Evolutionary conservation across 2,888 invertebrate genomes (phyloP), one percentile per base, ranked within the genome.

Genomic region (Parnassius mnemosyne): DNA sequence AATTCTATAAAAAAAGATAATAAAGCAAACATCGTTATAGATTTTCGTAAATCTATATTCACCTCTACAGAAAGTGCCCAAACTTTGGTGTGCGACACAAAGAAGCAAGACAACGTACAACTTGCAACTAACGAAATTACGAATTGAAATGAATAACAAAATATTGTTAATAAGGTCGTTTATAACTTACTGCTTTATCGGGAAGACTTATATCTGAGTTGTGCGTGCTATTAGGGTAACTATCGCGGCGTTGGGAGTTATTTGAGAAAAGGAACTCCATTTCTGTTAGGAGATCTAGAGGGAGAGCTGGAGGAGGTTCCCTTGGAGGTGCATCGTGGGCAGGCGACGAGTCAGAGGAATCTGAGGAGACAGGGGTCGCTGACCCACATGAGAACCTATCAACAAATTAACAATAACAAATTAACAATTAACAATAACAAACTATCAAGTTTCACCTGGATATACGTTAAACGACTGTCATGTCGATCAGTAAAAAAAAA

Each of bases 371-470:
- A 0, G 90, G 89, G 9, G 89, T 89, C 62, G 81, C 86, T 0
- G 89, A 88, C 9, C 88, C 88, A 68, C 88, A 88, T n/a, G 89
- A 89, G 63, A 84, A 86, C 73, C 89, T 90, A 65, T 5, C 12
- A 20, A 61, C 49, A 56, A 50, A 34, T n/a, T 10, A 44, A 10
- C 11, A 54, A 54, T 20, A 20, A 20, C 20, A 20, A 20, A n/a
- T n/a, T n/a, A n/a, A n/a, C n/a, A 50, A 34, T n/a, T 10, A 44
- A 10, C 11, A 54, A 54, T 20, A 20, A 20, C 20, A 20, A 20
- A n/a, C n/a, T n/a, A n/a, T n/a, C n/a, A n/a, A 11, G 16, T 3
- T 11, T 44, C 10, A 44, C 3, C 5, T 16, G 1, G 12, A 44
- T 25, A 53, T 3, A 49, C 41, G 42, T 42, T 42, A 41, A 5